Conservation (phyloP, 2,888 invertebrate genomes). For the Xylophagus ater region DNA sequence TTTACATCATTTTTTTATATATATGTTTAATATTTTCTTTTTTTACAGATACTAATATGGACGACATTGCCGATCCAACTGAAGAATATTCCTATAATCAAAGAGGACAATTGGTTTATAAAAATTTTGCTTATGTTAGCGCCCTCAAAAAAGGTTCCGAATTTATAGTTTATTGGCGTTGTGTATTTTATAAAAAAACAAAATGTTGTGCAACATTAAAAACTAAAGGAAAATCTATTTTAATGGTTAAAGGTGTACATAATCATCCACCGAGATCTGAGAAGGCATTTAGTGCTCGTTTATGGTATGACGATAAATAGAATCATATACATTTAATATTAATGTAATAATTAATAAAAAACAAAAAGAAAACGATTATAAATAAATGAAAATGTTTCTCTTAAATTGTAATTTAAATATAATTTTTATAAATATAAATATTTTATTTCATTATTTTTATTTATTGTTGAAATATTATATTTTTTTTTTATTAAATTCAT, state of each 20-base stretch:
- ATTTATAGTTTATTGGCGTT: conserved; percentile 32
- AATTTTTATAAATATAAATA: not conserved
- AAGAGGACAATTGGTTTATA: conserved; percentile 31
- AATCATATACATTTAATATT: not conserved
- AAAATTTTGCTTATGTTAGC: conserved; percentile 27
- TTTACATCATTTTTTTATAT: too few relatives aligned
- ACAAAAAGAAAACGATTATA: too few relatives aligned
- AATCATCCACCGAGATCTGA: conserved; percentile 29
- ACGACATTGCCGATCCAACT: too few relatives aligned
- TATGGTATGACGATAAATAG: conserved; percentile 17
- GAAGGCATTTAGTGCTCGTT: conserved; percentile 21
- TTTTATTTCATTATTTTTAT: too few relatives aligned
- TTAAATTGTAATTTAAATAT: not conserved
- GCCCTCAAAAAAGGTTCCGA: conserved; percentile 24
- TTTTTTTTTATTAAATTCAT: not conserved
- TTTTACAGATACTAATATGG: too few relatives aligned
- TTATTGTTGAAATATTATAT: not conserved
- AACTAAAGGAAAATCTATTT: conserved; percentile 28
- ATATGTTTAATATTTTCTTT: too few relatives aligned
- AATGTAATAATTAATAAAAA: too few relatives aligned
- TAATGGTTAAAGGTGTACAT: conserved; percentile 25
- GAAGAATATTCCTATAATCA: conserved; percentile 28
- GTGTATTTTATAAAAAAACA: conserved; percentile 26
- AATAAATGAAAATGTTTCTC: too few relatives aligned
- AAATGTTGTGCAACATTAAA: conserved; percentile 29